phyloP scores from a whole-genome alignment of 2,797 vertebrate species.

The Capromys pilorides region DNA sequence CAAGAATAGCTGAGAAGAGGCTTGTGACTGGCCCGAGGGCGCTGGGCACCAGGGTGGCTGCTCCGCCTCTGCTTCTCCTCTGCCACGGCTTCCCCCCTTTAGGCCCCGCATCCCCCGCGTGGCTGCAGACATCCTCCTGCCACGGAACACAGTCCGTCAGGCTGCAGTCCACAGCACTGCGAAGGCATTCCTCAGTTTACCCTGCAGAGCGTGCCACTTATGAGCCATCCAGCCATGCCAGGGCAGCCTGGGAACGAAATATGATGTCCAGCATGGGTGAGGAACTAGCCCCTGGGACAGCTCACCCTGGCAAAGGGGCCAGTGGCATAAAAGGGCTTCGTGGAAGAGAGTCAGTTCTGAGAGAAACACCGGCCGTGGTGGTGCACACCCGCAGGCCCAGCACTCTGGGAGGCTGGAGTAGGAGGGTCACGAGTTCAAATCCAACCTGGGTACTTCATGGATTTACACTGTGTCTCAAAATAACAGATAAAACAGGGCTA shows the following conservation, averaged over 20 bases:
- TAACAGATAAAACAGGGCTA: background rate
- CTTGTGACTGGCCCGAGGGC: background rate
- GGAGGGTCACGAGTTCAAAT: background rate
- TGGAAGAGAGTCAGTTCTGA: background rate
- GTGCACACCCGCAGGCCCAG: background rate
- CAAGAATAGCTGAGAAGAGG: background rate
- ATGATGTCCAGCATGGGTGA: background rate
- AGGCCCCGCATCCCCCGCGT: background rate
- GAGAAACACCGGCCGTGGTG: background rate
- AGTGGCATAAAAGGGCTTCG: background rate
- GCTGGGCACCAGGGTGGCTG: background rate
- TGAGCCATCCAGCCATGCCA: background rate
- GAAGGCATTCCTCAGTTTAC: background rate
- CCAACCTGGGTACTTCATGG: background rate
- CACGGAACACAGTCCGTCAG: background rate
- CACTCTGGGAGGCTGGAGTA: background rate
- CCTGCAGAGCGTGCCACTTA: background rate
- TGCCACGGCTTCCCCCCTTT: background rate
- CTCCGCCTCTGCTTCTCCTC: background rate
- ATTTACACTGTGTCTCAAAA: background rate
- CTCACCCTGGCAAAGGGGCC: background rate
- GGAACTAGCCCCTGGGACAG: background rate
- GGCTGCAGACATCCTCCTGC: background rate
- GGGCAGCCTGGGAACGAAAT: background rate
- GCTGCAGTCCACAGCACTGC: background rate